Conservation (phyloP, 2,888 invertebrate genomes). For the Phlogophora meticulosa region DNA sequence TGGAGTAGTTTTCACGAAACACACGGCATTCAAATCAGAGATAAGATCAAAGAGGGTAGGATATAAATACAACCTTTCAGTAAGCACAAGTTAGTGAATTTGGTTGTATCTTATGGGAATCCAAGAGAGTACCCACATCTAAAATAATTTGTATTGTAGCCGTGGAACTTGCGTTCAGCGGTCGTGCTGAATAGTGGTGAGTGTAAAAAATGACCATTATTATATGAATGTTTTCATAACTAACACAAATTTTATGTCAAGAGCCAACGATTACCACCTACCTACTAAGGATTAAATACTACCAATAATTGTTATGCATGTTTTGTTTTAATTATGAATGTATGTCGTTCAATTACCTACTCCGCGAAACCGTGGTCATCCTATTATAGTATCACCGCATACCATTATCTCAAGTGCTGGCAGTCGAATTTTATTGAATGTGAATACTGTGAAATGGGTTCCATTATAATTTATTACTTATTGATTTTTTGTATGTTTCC, state of each 20-base stretch:
- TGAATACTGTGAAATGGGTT: slow-evolving; percentile 66
- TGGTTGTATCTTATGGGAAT: slow-evolving; percentile 30
- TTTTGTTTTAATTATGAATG: too few relatives aligned
- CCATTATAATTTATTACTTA: slow-evolving; percentile 36
- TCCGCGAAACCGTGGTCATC: slow-evolving; percentile 53
- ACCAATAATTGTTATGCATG: too few relatives aligned
- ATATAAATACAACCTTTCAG: slow-evolving; percentile 48
- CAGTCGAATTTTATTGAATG: slow-evolving; percentile 72
- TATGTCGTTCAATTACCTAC: slow-evolving; percentile 7
- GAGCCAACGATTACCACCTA: too few relatives aligned
- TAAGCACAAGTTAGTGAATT: slow-evolving; percentile 33
- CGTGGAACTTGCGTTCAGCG: slow-evolving; percentile 14
- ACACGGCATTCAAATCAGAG: slow-evolving; percentile 26
- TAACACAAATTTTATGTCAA: too few relatives aligned
- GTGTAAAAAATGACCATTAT: too few relatives aligned
- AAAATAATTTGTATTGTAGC: slow-evolving; percentile 20
- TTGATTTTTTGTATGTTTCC: slow-evolving; percentile 26
- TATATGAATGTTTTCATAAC: too few relatives aligned
- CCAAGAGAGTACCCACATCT: slow-evolving; percentile 16
- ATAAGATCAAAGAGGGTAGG: slow-evolving; percentile 45
- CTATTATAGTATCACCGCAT: slow-evolving; percentile 63
- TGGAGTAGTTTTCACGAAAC: slow-evolving; percentile 6
- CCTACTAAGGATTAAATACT: too few relatives aligned
- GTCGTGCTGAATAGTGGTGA: not conserved
- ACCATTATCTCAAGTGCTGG: slow-evolving; percentile 69